Evolutionary conservation across 2,797 vertebrate species (phyloP), one percentile per base, ranked within the genome.

Genomic region (Naso thynnoides): DNA sequence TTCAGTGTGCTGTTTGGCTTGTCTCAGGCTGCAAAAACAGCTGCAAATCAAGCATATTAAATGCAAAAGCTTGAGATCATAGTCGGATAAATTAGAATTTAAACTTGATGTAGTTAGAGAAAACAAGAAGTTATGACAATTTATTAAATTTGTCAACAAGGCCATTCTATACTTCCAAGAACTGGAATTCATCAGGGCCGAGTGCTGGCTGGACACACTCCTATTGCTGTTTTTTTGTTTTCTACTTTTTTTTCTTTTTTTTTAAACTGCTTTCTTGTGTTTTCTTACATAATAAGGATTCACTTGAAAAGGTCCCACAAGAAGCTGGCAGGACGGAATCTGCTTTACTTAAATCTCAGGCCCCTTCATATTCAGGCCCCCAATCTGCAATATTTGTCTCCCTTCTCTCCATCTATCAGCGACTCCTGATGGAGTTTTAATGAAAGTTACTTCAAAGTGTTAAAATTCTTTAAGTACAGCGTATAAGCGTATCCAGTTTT

Each of bases 241-340:
- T n/a, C n/a, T n/a, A n/a, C n/a, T n/a, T n/a, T n/a, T n/a, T n/a
- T n/a, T n/a, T n/a, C n/a, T n/a, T n/a, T n/a, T n/a, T n/a, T n/a
- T 68, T 29, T 54, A 42, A 86, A 36, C 36, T 60, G 59, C 79
- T 65, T 67, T 53, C 49, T 86, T 74, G 65, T 75, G 57, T 79
- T 74, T 44, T 56, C 53, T 39, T 45, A 47, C 73, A 69, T 39
- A 77, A 73, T 78, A 44, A 72, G 45, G 15, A n/a, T 29, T 73
- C 59, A 14, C 38, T n/a, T 36, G 70, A 39, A 63, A 64, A 76
- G 53, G 68, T 70, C 66, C 66, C 69, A 27, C 56, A 59, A 73
- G 78, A 62, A 62, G 56, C 47, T 58, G 61, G 47, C 63, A 76
- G 62, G 31, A 69, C 44, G 45, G 44, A 52, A 59, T 54, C 49